phyloP scores from a whole-genome alignment of 2,113 vertebrate species.

The Alosa alosa region DNA sequence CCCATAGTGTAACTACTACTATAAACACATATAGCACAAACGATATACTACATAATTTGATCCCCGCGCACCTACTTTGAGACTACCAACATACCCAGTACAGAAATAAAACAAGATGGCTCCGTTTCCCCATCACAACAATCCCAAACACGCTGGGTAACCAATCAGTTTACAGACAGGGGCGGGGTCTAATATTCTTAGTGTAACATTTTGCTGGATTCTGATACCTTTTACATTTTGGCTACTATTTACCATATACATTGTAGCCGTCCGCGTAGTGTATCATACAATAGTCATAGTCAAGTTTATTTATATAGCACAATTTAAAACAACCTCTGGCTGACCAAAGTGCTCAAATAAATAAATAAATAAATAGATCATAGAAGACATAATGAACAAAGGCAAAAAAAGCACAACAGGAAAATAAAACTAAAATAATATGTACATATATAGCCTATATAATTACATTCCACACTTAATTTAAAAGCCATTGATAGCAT shows the following conservation, averaged over 20 bases:
- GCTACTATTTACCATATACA: not conserved
- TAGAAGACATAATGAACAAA: too few species aligned
- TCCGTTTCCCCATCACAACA: slow-evolving; percentile 73
- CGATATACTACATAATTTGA: not conserved
- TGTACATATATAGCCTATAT: too few species aligned
- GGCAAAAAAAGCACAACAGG: too few species aligned
- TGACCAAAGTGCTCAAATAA: too few species aligned
- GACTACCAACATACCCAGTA: slow-evolving; percentile 26
- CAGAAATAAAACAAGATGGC: slow-evolving; percentile 73
- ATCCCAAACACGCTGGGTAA: slow-evolving; percentile 62
- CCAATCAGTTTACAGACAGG: slow-evolving; percentile 50
- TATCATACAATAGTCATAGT: too few species aligned
- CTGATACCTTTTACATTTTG: not conserved
- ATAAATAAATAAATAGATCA: too few species aligned
- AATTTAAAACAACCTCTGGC: too few species aligned
- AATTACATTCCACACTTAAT: too few species aligned
- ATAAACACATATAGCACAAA: not conserved
- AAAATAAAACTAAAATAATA: too few species aligned
- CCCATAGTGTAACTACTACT: not conserved
- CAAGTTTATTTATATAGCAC: too few species aligned
- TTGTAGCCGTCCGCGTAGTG: not conserved
- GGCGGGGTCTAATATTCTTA: slow-evolving; percentile 36
- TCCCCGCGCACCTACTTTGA: not conserved
- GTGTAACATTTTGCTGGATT: not conserved
- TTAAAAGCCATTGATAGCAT: too few species aligned